These are phyloP conservation scores for Phrynocephalus versicolor DNA, from an alignment of 2,113 vertebrate species.

Conservation along the genomic window DNA sequence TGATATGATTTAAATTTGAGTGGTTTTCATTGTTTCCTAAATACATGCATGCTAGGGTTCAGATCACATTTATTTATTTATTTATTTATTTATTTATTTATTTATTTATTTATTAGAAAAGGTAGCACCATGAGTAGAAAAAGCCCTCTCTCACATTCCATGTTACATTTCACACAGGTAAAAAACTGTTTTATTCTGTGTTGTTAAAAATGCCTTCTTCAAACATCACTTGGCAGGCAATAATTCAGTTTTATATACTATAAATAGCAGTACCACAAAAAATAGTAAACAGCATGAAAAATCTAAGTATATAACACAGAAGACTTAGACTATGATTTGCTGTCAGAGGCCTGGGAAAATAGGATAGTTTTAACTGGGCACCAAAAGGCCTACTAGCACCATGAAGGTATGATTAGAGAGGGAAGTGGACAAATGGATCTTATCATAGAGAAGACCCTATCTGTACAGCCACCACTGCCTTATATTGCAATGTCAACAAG, in stretches of 20 bases:
- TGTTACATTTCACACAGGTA: neutral
- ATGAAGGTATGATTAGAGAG: neutral
- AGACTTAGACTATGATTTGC: neutral
- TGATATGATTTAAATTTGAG: neutral
- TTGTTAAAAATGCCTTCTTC: neutral
- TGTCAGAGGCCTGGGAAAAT: neutral
- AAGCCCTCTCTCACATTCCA: neutral
- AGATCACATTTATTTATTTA: neutral
- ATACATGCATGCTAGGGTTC: neutral
- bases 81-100: no score
- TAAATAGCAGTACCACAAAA: no score
- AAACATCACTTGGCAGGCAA: no score
- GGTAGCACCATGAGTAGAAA: no score
- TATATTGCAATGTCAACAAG: no score
- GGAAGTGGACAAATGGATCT: neutral
- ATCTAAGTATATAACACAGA: no score
- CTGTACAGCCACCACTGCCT: no score
- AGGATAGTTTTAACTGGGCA: neutral
- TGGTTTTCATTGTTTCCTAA: neutral
- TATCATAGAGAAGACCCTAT: neutral
- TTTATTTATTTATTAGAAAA: neutral
- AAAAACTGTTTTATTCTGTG: neutral
- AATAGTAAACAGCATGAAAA: no score
- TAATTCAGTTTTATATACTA: no score
- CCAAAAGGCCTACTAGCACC: neutral